Percentiles rank a stretch among this genome's conserved stretches.
Evolutionary conservation across 2,797 vertebrate species (phyloP).

Genomic region (Tokudaia tokunoshimensis): DNA sequence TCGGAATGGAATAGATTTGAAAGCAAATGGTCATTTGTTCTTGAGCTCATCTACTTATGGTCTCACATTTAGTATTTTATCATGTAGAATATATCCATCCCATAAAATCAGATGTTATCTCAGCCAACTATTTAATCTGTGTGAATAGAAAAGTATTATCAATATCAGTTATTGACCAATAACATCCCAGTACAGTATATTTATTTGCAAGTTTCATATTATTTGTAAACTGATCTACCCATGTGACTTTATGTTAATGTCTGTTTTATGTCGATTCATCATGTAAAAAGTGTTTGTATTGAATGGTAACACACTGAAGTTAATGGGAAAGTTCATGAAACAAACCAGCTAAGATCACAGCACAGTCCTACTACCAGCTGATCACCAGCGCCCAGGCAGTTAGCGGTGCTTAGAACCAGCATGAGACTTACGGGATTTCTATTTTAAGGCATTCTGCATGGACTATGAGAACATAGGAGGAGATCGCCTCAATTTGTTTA

Average conservation of each 20-base stretch:
- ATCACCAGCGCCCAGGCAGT: neutral
- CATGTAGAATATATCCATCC: neutral
- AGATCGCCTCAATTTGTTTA: neutral
- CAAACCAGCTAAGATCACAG: neutral
- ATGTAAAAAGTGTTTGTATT: neutral
- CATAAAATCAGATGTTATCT: neutral
- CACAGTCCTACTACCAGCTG: neutral
- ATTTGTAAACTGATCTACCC: neutral
- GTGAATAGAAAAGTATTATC: neutral
- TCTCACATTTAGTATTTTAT: neutral
- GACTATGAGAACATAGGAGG: neutral
- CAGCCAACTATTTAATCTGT: neutral
- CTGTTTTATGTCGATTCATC: neutral
- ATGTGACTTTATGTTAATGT: neutral
- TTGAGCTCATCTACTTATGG: neutral
- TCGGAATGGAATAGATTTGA: neutral
- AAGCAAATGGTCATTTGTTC: neutral
- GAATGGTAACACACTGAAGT: slow-evolving; percentile 5
- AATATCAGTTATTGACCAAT: neutral
- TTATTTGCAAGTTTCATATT: neutral
- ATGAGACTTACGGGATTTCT: neutral
- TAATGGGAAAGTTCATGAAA: neutral
- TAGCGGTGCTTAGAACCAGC: slow-evolving; percentile 18
- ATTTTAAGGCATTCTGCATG: neutral
- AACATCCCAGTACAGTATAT: neutral